Conservation (phyloP, 2,113 vertebrate species). For the Amphiprion percula region DNA sequence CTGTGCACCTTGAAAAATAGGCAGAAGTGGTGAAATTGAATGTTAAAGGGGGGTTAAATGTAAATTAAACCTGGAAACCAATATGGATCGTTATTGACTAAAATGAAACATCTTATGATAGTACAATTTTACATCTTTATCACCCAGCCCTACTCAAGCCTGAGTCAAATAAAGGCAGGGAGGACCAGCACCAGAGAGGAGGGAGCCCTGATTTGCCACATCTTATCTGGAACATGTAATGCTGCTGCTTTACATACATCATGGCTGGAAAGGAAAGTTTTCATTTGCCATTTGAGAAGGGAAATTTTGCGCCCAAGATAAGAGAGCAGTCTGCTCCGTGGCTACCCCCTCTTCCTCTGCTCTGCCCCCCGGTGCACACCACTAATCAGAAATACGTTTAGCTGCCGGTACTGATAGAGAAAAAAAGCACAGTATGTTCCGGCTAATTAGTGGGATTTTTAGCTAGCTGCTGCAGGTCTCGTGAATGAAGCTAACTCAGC, state of each 20-base stretch:
- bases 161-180: background rate
- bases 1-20: no score
- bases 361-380: background rate
- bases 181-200: background rate
- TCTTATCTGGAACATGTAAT: background rate
- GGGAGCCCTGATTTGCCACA: no score
- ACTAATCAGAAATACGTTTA: conserved; percentile 3
- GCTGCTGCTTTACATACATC: background rate
- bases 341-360: background rate
- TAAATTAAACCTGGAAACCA: no score
- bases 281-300: background rate
- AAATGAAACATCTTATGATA: no score
- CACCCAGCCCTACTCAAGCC: no score
- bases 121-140: no score
- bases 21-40: no score
- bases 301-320: conserved; percentile 3
- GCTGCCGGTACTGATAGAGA: background rate
- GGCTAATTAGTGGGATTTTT: background rate
- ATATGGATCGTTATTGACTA: no score
- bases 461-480: conserved; percentile 39
- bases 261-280: background rate
- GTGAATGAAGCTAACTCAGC: conserved; percentile 46
- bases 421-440: background rate
- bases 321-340: background rate
- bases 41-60: no score